Evolutionary conservation across 2,113 vertebrate species (phyloP).

Genomic region (Agelaius tricolor): DNA sequence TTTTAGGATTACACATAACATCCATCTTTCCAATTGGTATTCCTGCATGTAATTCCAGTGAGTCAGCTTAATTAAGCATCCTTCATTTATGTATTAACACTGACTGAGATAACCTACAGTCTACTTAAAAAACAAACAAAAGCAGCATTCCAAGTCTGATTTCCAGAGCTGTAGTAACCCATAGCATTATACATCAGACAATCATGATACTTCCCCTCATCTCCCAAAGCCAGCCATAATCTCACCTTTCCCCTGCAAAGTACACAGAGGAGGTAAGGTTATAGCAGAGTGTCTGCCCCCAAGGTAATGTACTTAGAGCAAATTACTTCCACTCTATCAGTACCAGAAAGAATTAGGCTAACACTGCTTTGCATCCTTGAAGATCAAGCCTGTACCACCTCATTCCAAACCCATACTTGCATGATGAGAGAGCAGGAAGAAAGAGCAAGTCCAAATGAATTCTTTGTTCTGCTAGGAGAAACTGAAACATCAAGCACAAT

Average conservation of each 20-base stretch:
- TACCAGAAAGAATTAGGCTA: neutral
- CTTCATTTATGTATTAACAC: neutral
- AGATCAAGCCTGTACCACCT: neutral
- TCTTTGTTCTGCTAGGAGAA: neutral
- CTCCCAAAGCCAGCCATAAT: neutral
- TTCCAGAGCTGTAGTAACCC: neutral
- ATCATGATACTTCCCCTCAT: fast-evolving
- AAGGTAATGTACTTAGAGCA: neutral
- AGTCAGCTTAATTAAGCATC: neutral
- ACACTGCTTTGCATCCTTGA: neutral
- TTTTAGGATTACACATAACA: neutral
- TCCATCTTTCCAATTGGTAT: neutral
- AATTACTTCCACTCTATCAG: neutral
- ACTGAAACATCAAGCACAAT: neutral
- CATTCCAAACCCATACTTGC: neutral
- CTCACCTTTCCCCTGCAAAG: neutral
- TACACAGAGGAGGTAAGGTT: neutral
- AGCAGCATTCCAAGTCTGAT: neutral
- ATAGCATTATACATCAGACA: neutral
- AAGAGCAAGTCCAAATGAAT: neutral
- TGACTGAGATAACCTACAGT: neutral
- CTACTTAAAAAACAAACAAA: neutral
- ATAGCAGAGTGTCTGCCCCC: neutral
- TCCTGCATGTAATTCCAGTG: neutral
- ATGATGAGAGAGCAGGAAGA: neutral